Conservation (phyloP, 2,113 vertebrate genomes). For the Ceyx cyanopectus region DNA sequence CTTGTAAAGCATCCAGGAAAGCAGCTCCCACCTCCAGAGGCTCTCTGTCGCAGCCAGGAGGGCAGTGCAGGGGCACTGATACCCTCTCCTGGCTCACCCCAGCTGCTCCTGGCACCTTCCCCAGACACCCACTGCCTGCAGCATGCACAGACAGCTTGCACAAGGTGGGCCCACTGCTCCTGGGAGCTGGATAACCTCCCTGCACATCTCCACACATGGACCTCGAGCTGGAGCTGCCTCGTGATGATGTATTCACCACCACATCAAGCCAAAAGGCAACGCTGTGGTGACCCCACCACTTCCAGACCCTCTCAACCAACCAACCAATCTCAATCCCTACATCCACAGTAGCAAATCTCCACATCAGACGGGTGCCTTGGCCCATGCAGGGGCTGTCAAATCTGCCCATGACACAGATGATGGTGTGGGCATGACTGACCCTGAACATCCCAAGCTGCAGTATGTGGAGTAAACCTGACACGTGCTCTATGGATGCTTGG, state of each 20-base stretch:
- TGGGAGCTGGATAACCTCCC: neutral
- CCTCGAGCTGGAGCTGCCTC: fast-evolving
- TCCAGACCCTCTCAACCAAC: neutral
- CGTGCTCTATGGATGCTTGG: neutral
- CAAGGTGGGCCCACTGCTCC: neutral
- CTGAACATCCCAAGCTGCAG: fast-evolving
- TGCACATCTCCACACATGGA: fast-evolving
- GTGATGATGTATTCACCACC: fast-evolving
- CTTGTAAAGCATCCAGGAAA: fast-evolving
- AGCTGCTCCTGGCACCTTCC: neutral
- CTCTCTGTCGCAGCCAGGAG: neutral
- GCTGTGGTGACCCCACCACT: fast-evolving
- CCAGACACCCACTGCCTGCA: neutral
- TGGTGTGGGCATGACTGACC: fast-evolving
- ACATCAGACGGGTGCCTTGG: fast-evolving
- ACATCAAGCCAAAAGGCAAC: neutral
- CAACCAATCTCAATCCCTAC: neutral
- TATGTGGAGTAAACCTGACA: neutral
- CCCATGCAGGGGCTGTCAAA: neutral
- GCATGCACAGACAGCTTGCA: fast-evolving
- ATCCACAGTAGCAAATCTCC: neutral
- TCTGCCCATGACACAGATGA: fast-evolving
- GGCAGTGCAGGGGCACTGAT: fast-evolving
- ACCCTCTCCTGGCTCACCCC: neutral
- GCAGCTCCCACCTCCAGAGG: neutral